phyloP scores from a whole-genome alignment of 2,888 invertebrate genomes.

The Sceliomorpha sp. region DNA sequence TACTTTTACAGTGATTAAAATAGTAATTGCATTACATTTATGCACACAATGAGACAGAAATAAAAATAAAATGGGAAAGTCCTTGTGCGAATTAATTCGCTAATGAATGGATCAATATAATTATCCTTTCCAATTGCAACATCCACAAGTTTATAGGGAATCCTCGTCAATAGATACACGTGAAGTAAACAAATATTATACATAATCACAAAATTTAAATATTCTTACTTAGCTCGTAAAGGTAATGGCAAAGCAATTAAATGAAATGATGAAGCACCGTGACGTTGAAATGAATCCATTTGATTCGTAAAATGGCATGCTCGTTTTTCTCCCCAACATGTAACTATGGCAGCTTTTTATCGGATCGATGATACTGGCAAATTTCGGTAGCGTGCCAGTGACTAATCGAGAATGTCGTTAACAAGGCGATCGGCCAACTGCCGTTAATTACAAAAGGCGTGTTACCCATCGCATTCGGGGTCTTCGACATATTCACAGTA shows the following conservation, averaged over 20 bases:
- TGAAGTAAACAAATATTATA: too few species aligned
- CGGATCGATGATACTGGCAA: conserved; percentile 18
- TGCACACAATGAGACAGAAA: too few species aligned
- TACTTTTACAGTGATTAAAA: too few species aligned
- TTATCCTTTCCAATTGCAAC: too few species aligned
- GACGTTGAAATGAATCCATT: conserved; percentile 36
- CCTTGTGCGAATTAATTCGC: too few species aligned
- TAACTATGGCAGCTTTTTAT: conserved; percentile 15
- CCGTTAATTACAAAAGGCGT: conserved; percentile 55
- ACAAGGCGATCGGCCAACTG: conserved; percentile 53
- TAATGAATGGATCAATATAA: too few species aligned
- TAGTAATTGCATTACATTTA: too few species aligned
- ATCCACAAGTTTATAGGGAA: too few species aligned
- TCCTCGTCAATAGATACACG: too few species aligned
- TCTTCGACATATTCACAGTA: conserved; percentile 46
- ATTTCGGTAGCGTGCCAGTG: conserved; percentile 60
- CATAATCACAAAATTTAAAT: too few species aligned
- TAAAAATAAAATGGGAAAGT: too few species aligned
- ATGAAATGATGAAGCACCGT: conserved; percentile 13
- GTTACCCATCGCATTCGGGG: conserved; percentile 41
- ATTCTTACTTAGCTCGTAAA: too few species aligned
- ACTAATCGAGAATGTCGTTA: conserved; percentile 64
- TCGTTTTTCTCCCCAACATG: conserved; percentile 30
- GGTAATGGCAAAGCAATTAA: conserved; percentile 18
- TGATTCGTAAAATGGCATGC: conserved; percentile 30